Base-by-base conservation (phyloP, 2,797 vertebrate genomes). In the Neomorphus geoffroyi region DNA sequence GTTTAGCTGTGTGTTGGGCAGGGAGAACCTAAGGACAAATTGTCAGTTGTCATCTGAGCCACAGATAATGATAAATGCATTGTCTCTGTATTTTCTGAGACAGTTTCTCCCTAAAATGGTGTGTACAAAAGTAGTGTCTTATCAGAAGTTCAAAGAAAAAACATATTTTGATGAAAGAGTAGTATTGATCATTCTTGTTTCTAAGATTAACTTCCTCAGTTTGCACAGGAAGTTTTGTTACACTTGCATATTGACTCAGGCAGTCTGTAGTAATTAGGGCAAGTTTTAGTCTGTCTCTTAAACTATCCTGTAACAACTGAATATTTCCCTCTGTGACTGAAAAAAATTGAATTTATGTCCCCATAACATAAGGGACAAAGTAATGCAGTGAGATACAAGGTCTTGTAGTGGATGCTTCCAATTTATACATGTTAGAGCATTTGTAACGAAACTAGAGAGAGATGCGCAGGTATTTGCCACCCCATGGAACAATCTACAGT, bases 101-200 rank as follows among this genome's bases (percentile, higher is more conserved):
- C 88, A 66, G 13, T 66, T 90, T 84, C 41, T 86, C 35, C 35
- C 73, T 81, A 37, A 73, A 86, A 33, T 46, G 17, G 11, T 78
- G 62, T 11, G 60, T 69, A 18, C 18, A 13, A 65, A 84, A 39
- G 75, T 86, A 61, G 51, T 77, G n/a, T 21, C 58, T 82, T 58
- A 81, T 80, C 70, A 54, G 41, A 92, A 84, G 21, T 81, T 93
- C 62, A 70, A 80, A 92, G 45, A 10, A 83, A 53, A 69, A 80
- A 22, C 11, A 30, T 53, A 67, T 91, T 86, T 75, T 90, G 1
- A 53, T 78, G 48, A 77, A 88, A 94, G 27, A 41, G 32, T 6
- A 21, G 60, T 46, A 43, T 93, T 88, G 91, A 19, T 85, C 33
- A n/a, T 67, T 87, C 18, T 67, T 71, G 32, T 74, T 80, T 85